Evolutionary conservation across 2,113 vertebrate genomes (phyloP), one percentile per base, ranked within the genome.

Genomic region (Callionymus lyra): DNA sequence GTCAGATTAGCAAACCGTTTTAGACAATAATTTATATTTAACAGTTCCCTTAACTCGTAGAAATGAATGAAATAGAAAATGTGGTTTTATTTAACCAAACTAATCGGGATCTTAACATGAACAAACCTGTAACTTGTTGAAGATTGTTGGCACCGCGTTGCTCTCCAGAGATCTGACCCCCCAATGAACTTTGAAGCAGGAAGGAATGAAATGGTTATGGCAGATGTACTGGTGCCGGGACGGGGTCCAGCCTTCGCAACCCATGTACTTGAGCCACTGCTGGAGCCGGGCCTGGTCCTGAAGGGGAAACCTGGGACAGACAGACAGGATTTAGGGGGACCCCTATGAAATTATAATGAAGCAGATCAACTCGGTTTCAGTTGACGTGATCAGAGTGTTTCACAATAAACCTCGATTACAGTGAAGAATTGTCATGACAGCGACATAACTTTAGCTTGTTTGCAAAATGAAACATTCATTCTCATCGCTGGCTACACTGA

Each of bases 141-240:
- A 91, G 53, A 86, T 14, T 6, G 85, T 89, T 3, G 87, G 86
- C 14, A 87, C 74, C 0, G 83, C 85, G 0, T 85, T 75, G 0
- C 47, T 77, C 39, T 79, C 70, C 1, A 89, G 78, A 53, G 84
- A 86, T 3, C 82, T 80, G 34, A 87, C 77, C 0, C 85, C 88
- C 82, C 84, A 87, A 6, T 79, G 65, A 36, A 82, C 68, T 40
- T 82, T 85, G 60, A 89, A 89, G 56, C 86, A 86, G 6, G 83
- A 81, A 0, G 83, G 63, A 0, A 70, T 61, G 32, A 90, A 88
- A 36, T 88, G 87, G 10, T 88, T 72, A 0, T 84, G 83, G 68
- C 87, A 87, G n/a, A 90, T 61, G 16, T 86, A 85, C 58, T 90
- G 87, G 56, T 87, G 84, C 19, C 79, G 74, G 14, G 81, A 81